Percentiles rank a stretch among this genome's conserved stretches.
Conservation (phyloP, 2,888 invertebrate species). For the Pristionchus entomophagus region DNA sequence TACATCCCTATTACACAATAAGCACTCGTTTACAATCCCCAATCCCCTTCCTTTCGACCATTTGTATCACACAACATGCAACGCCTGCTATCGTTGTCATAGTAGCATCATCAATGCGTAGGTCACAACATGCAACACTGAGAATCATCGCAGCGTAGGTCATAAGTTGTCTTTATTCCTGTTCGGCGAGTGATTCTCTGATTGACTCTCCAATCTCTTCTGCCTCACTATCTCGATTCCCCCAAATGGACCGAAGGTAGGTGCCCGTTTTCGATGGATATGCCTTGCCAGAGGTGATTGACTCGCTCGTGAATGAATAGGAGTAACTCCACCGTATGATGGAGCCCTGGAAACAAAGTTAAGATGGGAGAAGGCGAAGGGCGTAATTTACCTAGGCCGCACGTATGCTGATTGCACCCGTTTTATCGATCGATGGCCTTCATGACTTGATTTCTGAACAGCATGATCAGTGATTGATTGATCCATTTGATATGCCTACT, state of each 20-base stretch:
- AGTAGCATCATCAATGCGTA: too few relatives aligned
- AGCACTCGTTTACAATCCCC: too few relatives aligned
- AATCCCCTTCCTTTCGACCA: too few relatives aligned
- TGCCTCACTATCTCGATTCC: conserved; percentile 41
- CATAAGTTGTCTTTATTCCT: conserved; percentile 17
- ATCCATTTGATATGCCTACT: neutral
- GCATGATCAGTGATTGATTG: too few relatives aligned
- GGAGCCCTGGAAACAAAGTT: neutral
- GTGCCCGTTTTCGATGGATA: conserved; percentile 11
- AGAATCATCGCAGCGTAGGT: too few relatives aligned
- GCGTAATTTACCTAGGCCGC: neutral
- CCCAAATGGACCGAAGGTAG: conserved; percentile 42
- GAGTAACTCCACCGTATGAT: neutral
- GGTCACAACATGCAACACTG: too few relatives aligned
- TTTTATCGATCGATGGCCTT: neutral
- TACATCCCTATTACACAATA: too few relatives aligned
- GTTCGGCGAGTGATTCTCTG: neutral
- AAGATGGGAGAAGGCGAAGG: neutral
- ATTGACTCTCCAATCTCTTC: conserved; percentile 35
- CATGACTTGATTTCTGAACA: conserved; percentile 27
- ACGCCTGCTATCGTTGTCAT: too few relatives aligned
- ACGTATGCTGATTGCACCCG: neutral
- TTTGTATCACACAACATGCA: too few relatives aligned
- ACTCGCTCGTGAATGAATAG: neutral
- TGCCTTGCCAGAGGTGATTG: conserved; percentile 27